Evolutionary conservation across 2,113 vertebrate genomes (phyloP).

Genomic region (Ictalurus furcatus): DNA sequence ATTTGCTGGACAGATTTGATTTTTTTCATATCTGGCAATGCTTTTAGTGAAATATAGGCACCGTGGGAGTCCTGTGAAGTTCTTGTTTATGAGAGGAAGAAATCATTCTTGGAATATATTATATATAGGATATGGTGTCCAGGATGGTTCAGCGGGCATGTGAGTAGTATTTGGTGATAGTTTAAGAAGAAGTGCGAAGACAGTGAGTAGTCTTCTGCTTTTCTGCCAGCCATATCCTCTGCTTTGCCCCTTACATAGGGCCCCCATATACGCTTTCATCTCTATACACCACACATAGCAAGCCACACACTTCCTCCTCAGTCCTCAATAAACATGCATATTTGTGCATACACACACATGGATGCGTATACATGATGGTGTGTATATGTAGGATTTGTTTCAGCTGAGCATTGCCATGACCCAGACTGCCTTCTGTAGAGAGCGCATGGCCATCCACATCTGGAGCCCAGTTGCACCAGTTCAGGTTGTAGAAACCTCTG

Average conservation of each 20-base stretch:
- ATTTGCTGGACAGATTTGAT: slow-evolving; percentile 41
- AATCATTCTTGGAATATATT: slow-evolving; percentile 15
- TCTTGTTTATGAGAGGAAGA: slow-evolving; percentile 14
- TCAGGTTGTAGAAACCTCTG: slow-evolving; percentile 59
- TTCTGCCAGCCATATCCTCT: slow-evolving; percentile 65
- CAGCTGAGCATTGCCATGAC: slow-evolving; percentile 50
- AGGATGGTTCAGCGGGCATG: background rate
- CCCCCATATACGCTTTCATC: slow-evolving; percentile 67
- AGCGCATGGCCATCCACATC: slow-evolving; percentile 68
- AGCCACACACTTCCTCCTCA: slow-evolving; percentile 37
- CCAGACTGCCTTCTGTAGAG: slow-evolving; percentile 56
- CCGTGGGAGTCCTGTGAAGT: slow-evolving; percentile 22
- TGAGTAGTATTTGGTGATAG: background rate
- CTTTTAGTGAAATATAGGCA: slow-evolving; percentile 59
- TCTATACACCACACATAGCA: slow-evolving; percentile 49
- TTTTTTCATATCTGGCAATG: slow-evolving; percentile 38
- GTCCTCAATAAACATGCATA: slow-evolving; percentile 51
- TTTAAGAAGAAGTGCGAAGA: background rate
- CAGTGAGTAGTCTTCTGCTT: background rate
- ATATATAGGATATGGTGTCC: background rate
- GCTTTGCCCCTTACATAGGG: slow-evolving; percentile 50
- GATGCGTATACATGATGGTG: slow-evolving; percentile 31
- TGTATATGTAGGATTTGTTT: slow-evolving; percentile 41
- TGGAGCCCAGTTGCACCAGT: slow-evolving; percentile 74
- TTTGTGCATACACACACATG: slow-evolving; percentile 48